phyloP scores from a whole-genome alignment of 1,140 invertebrate species.

The Drosophila rufa region DNA sequence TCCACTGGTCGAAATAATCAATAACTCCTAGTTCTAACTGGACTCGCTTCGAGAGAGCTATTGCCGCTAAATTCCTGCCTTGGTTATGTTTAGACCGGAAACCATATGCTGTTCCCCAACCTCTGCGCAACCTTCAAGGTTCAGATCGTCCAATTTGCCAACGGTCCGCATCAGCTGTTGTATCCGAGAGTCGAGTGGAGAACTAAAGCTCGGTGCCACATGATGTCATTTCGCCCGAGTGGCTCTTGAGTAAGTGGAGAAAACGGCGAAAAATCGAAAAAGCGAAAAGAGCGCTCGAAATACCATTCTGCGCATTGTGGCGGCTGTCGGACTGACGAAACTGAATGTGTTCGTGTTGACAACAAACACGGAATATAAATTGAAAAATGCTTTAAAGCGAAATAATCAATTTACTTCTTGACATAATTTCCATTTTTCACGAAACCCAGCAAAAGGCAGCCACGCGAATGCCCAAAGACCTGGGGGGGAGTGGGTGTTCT shows the following conservation, averaged over 20 bases:
- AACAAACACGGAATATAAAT: slow-evolving; percentile 84
- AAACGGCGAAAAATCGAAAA: slow-evolving; percentile 35
- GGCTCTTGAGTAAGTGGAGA: slow-evolving; percentile 47
- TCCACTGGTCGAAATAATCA: not conserved
- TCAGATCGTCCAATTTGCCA: slow-evolving; percentile 64
- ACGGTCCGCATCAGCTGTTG: slow-evolving; percentile 64
- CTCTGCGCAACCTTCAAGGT: slow-evolving; percentile 22
- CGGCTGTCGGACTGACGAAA: slow-evolving; percentile 61
- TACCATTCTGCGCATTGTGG: slow-evolving; percentile 62
- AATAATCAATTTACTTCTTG: slow-evolving; percentile 85
- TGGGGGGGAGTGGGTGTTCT: slow-evolving; percentile 1
- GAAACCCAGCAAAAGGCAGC: slow-evolving; percentile 69
- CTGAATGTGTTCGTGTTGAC: slow-evolving; percentile 79
- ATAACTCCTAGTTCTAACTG: not conserved
- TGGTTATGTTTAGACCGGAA: slow-evolving; percentile 48
- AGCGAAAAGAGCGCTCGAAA: slow-evolving; percentile 31
- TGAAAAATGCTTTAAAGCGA: slow-evolving; percentile 85
- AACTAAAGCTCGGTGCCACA: slow-evolving; percentile 59
- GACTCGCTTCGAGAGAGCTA: not conserved
- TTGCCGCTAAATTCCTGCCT: not conserved
- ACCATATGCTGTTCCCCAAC: slow-evolving; percentile 60
- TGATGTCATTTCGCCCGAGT: slow-evolving; percentile 84
- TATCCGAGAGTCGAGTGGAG: slow-evolving; percentile 21
- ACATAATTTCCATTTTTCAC: slow-evolving; percentile 85
- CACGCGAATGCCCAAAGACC: slow-evolving; percentile 62